A percentile compares a stretch with the other conserved stretches of the same genome.
Conservation (phyloP, 2,888 invertebrate genomes). For the Drosophila diplacantha region DNA sequence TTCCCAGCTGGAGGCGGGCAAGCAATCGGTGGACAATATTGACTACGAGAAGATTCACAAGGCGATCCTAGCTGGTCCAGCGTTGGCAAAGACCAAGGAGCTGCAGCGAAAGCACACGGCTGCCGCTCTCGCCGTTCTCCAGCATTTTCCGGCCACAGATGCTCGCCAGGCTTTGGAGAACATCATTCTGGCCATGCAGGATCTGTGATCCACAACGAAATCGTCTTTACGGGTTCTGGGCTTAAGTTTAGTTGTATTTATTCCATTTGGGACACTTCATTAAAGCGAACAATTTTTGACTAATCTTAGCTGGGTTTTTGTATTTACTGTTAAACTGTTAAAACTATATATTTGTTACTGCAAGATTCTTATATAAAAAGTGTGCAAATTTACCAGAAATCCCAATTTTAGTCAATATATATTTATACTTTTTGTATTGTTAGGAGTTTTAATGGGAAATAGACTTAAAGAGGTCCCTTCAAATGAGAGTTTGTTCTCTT, state of each 20-base stretch:
- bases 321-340: background rate
- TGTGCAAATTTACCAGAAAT: background rate
- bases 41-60: conserved; percentile 79
- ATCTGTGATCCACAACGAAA: conserved; percentile 71
- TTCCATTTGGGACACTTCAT: conserved; percentile 16
- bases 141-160: conserved; percentile 87
- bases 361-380: background rate
- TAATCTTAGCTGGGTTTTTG: conserved; percentile 14
- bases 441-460: background rate
- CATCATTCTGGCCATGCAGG: conserved; percentile 91
- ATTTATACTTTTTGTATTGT: background rate
- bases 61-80: conserved; percentile 83
- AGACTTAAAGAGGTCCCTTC: background rate
- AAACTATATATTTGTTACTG: background rate
- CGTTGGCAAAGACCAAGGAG: conserved; percentile 85
- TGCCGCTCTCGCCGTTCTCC: conserved; percentile 86
- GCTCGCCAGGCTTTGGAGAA: conserved; percentile 91
- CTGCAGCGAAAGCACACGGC: conserved; percentile 87
- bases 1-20: conserved; percentile 77
- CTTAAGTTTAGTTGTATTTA: conserved; percentile 34
- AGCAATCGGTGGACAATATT: conserved; percentile 76
- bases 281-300: conserved; percentile 25
- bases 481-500: no score
- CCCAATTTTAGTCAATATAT: background rate
- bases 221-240: conserved; percentile 45